Conservation (phyloP, 37 sponge, comb jelly and placozoan genomes). For the Spongilla lacustris region DNA sequence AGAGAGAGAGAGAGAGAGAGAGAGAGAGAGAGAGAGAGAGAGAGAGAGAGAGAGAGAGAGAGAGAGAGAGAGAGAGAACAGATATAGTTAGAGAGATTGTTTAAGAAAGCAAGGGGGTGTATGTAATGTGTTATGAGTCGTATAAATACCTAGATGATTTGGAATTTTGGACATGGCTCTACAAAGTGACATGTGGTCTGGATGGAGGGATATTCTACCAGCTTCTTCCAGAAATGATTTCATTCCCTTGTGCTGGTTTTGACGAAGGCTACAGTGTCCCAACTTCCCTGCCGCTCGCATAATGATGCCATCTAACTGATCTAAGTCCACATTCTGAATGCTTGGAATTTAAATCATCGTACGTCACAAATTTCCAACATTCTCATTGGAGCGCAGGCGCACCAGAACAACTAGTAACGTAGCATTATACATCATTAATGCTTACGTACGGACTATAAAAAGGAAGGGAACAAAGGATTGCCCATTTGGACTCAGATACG, state of each 20-base stretch:
- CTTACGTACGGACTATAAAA: too few relatives aligned
- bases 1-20: conserved; percentile 17
- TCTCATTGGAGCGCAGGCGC: too few relatives aligned
- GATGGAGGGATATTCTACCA: conserved; percentile 48
- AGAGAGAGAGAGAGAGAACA: conserved; percentile 18
- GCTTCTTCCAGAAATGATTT: background rate
- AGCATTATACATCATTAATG: too few relatives aligned
- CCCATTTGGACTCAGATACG: too few relatives aligned
- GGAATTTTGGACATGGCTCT: conserved; percentile 56
- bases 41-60: conserved; percentile 20
- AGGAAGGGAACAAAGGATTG: too few relatives aligned
- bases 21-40: conserved; percentile 13
- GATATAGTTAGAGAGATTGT: background rate
- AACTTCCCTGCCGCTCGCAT: background rate
- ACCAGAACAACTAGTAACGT: too few relatives aligned
- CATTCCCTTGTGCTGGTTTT: too few relatives aligned
- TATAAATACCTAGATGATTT: background rate
- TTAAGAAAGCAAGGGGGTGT: too few relatives aligned
- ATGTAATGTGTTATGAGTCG: background rate
- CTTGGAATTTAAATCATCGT: too few relatives aligned
- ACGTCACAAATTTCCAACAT: too few relatives aligned
- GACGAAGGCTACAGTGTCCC: background rate
- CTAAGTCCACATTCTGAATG: background rate
- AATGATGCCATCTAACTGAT: background rate
- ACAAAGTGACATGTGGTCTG: background rate